phyloP scores from a whole-genome alignment of 2,888 invertebrate genomes.

The Pheosia gnoma region DNA sequence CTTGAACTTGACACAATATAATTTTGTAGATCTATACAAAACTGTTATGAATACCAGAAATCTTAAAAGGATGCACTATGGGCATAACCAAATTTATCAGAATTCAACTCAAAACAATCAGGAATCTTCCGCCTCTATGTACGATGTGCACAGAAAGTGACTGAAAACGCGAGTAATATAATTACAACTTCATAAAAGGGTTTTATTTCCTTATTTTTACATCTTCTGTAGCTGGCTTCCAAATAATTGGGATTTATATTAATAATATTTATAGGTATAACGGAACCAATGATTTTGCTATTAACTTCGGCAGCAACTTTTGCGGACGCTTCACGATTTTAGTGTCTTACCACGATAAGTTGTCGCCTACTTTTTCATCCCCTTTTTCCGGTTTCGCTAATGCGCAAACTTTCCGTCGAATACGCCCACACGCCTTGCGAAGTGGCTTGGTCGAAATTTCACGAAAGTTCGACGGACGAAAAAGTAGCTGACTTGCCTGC shows the following conservation, averaged over 20 bases:
- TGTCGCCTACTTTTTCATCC: slow-evolving; percentile 67
- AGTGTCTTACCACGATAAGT: slow-evolving; percentile 50
- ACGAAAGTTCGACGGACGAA: slow-evolving; percentile 46
- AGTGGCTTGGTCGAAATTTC: slow-evolving; percentile 54
- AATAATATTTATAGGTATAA: slow-evolving; percentile 21
- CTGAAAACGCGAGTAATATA: not conserved
- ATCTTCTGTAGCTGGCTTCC: too few relatives aligned
- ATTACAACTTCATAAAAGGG: not conserved
- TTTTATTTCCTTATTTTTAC: too few relatives aligned
- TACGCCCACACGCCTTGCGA: slow-evolving; percentile 46
- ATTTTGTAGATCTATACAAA: too few relatives aligned
- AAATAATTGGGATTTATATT: not conserved
- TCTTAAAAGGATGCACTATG: too few relatives aligned
- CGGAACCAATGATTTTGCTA: slow-evolving; percentile 37
- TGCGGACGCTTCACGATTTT: slow-evolving; percentile 46
- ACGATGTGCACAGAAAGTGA: too few relatives aligned
- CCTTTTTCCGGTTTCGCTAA: slow-evolving; percentile 68
- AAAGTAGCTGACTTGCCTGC: slow-evolving; percentile 37
- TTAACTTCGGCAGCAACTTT: slow-evolving; percentile 44
- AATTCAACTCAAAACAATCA: too few relatives aligned
- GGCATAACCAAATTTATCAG: not conserved
- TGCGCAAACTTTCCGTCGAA: slow-evolving; percentile 63
- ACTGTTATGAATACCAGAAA: too few relatives aligned
- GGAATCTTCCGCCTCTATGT: too few relatives aligned
- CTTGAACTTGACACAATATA: too few relatives aligned